phyloP scores from a whole-genome alignment of 2,113 vertebrate genomes.

The Stegostoma tigrinum region DNA sequence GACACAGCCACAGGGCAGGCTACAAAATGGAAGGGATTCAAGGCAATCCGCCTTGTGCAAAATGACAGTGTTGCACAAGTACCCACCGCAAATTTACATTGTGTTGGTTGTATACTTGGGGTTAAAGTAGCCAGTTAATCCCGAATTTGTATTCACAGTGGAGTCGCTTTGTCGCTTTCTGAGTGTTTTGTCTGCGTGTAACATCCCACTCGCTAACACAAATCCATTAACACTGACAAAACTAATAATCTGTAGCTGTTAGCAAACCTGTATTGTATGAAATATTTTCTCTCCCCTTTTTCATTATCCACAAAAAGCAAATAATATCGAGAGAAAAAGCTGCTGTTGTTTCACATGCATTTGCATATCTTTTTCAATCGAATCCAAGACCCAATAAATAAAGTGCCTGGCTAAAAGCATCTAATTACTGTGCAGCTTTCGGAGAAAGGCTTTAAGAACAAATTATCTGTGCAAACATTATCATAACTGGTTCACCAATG shows the following conservation, averaged over 20 bases:
- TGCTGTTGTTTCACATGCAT: not conserved
- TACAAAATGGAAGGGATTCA: constrained; percentile 27
- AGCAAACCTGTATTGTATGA: constrained; percentile 38
- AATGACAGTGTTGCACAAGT: constrained; percentile 22
- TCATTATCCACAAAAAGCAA: constrained; percentile 10
- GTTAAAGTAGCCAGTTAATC: constrained; percentile 42
- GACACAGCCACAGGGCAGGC: not conserved
- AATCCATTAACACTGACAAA: constrained; percentile 37
- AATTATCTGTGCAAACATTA: not conserved
- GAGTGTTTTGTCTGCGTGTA: constrained; percentile 28
- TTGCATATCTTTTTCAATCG: constrained; percentile 38
- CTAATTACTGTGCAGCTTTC: not conserved
- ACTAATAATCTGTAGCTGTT: constrained; percentile 37
- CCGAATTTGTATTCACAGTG: constrained; percentile 39
- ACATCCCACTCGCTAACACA: constrained; percentile 30
- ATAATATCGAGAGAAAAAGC: not conserved
- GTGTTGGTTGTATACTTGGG: constrained; percentile 39
- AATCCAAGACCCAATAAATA: constrained; percentile 33
- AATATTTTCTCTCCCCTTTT: not conserved
- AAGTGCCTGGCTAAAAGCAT: constrained; percentile 25
- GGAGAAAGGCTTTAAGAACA: not conserved
- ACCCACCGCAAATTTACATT: constrained; percentile 42
- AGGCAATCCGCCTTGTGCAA: not conserved
- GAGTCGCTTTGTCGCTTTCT: not conserved
- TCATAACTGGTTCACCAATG: not conserved